A percentile compares a stretch with the other conserved stretches of the same genome.
Evolutionary conservation across 1,140 invertebrate species (phyloP).

Genomic region (Ladona fulva): DNA sequence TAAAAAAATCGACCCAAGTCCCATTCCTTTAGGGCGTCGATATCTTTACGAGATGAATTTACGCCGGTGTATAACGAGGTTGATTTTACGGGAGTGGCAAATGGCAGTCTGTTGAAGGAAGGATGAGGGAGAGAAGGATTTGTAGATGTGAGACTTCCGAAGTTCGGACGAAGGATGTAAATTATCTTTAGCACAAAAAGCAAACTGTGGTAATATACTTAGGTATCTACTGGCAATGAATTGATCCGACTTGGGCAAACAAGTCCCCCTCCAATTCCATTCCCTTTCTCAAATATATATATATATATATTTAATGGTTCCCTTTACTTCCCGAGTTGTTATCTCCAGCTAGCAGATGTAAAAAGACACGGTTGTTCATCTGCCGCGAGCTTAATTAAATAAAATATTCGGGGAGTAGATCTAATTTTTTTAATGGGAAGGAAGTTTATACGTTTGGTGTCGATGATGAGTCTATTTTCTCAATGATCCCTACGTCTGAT

Average conservation of each 20-base stretch:
- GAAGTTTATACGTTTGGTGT: too few species aligned
- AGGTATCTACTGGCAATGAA: not conserved
- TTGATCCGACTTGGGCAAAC: not conserved
- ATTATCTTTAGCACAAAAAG: slow-evolving; percentile 1
- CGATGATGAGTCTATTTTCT: too few species aligned
- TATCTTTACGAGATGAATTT: slow-evolving; percentile 7
- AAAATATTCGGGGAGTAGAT: not conserved
- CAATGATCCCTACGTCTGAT: too few species aligned
- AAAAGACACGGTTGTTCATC: not conserved
- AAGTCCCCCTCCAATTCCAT: not conserved
- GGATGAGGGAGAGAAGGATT: not conserved
- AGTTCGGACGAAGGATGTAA: not conserved
- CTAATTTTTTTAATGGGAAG: too few species aligned
- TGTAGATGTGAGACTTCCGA: not conserved
- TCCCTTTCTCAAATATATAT: not conserved
- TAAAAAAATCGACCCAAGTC: not conserved
- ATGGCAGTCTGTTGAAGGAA: not conserved
- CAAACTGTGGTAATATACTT: slow-evolving; percentile 1
- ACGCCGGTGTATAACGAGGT: not conserved
- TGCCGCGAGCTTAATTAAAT: not conserved
- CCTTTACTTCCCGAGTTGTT: not conserved
- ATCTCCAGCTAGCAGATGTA: not conserved
- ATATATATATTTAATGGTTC: not conserved
- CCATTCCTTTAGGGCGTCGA: not conserved
- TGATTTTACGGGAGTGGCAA: not conserved